These are phyloP conservation scores for Phenganax marumi DNA, from an alignment of 92 coral and sea anemone genomes.

Conservation along the genomic window DNA sequence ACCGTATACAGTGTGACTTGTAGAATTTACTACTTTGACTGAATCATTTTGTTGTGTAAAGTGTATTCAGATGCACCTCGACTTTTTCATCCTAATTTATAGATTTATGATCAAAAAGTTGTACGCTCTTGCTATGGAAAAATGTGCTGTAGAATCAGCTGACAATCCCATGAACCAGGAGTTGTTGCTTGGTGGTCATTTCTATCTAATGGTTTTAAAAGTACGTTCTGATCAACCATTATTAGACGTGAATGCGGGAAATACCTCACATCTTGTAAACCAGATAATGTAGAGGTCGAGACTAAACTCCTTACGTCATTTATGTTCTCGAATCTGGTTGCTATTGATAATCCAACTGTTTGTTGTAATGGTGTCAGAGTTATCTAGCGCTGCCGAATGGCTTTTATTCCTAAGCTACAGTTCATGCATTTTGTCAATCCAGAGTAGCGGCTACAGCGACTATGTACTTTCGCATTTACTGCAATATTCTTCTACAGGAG, in stretches of 20 bases:
- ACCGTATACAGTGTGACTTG: neutral
- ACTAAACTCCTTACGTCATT: no score
- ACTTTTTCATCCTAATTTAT: neutral
- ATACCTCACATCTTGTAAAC: no score
- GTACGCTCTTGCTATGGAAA: constrained; percentile 80
- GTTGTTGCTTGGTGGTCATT: constrained; percentile 83
- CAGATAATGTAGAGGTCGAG: no score
- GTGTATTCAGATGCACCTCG: neutral
- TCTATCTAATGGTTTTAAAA: constrained; percentile 90
- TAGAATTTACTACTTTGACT: neutral
- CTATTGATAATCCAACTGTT: no score
- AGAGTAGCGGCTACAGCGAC: no score
- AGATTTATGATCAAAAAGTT: constrained; percentile 90
- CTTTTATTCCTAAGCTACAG: no score
- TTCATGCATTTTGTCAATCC: no score
- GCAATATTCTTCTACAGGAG: constrained; percentile 63
- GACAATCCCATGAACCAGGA: constrained; percentile 99
- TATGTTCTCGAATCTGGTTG: no score
- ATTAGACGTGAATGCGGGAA: no score
- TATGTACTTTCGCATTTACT: no score
- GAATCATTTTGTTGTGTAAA: neutral
- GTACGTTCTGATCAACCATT: constrained; percentile 31
- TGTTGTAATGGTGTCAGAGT: no score
- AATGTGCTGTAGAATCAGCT: constrained; percentile 86
- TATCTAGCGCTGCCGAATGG: no score